Evolutionary conservation across 2,113 vertebrate genomes (phyloP).

Genomic region (Girardinichthys multiradiatus): DNA sequence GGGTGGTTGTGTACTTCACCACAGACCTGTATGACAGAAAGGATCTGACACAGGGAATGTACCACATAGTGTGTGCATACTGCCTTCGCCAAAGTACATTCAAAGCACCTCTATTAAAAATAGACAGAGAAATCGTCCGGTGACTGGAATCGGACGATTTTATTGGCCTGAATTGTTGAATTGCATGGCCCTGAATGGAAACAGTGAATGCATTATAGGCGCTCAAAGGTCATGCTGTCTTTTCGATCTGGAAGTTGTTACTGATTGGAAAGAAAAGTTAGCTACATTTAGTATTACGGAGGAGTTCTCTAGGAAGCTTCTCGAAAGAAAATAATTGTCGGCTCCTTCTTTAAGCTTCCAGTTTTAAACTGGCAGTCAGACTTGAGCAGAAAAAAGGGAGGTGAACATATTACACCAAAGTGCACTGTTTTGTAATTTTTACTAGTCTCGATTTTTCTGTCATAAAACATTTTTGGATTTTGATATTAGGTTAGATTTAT

Average conservation of each 20-base stretch:
- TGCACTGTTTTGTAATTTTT: neutral
- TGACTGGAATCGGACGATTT: neutral
- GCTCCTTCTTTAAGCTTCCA: neutral
- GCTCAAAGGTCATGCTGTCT: too few relatives aligned
- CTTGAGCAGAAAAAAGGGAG: neutral
- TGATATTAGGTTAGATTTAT: too few relatives aligned
- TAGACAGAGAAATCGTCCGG: neutral
- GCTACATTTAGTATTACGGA: neutral
- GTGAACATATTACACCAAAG: neutral
- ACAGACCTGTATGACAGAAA: neutral
- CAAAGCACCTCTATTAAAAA: neutral
- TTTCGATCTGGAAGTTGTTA: neutral
- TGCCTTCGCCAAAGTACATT: neutral
- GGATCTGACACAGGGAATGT: conserved; percentile 11
- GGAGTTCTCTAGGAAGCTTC: neutral
- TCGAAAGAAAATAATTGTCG: neutral
- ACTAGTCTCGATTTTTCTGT: too few relatives aligned
- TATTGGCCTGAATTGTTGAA: too few relatives aligned
- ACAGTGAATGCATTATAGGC: too few relatives aligned
- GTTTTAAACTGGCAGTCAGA: neutral
- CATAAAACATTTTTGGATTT: too few relatives aligned
- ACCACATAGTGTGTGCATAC: neutral
- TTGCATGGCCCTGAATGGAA: neutral
- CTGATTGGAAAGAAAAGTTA: neutral
- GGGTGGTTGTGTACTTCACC: neutral